These are phyloP conservation scores for Plagiodera versicolora DNA, from an alignment of 2,888 invertebrate genomes.

Conservation along the genomic window DNA sequence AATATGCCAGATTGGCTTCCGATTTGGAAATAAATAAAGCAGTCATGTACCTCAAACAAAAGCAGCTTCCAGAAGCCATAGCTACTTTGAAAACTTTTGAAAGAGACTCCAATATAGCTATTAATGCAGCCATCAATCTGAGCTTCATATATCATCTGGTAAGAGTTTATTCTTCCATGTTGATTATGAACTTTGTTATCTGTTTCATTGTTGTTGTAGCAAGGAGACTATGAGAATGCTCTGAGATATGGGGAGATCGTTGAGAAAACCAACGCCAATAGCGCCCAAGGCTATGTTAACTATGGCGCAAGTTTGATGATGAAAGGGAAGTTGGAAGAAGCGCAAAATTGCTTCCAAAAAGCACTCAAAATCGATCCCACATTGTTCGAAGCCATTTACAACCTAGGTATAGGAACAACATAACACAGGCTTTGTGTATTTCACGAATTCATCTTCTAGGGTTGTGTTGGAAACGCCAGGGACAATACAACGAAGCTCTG, in stretches of 20 bases:
- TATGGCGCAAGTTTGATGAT: slow-evolving; percentile 78
- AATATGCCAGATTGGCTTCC: slow-evolving; percentile 77
- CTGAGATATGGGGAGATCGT: slow-evolving; percentile 75
- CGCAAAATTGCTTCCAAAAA: slow-evolving; percentile 70
- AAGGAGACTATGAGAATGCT: slow-evolving; percentile 78
- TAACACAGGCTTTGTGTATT: neutral
- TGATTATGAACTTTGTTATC: neutral
- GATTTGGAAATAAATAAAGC: slow-evolving; percentile 92
- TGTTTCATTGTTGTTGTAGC: slow-evolving; percentile 56
- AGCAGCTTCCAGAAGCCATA: slow-evolving; percentile 77
- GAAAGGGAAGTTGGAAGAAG: slow-evolving; percentile 69
- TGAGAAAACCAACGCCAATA: slow-evolving; percentile 73
- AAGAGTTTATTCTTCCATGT: too few species aligned
- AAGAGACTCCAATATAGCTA: slow-evolving; percentile 80
- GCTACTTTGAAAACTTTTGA: slow-evolving; percentile 85
- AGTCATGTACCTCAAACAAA: slow-evolving; percentile 79
- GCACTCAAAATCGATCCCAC: slow-evolving; percentile 80
- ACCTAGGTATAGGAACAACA: slow-evolving; percentile 63
- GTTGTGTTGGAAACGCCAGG: slow-evolving; percentile 69
- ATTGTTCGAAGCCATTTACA: slow-evolving; percentile 83
- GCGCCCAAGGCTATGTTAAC: slow-evolving; percentile 82
- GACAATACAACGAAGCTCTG: slow-evolving; percentile 72
- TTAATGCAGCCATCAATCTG: slow-evolving; percentile 82
- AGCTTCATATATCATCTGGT: slow-evolving; percentile 82
- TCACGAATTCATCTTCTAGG: slow-evolving; percentile 53